Evolutionary conservation across 1,140 invertebrate genomes (phyloP).

Genomic region (Palaemon carinicauda): DNA sequence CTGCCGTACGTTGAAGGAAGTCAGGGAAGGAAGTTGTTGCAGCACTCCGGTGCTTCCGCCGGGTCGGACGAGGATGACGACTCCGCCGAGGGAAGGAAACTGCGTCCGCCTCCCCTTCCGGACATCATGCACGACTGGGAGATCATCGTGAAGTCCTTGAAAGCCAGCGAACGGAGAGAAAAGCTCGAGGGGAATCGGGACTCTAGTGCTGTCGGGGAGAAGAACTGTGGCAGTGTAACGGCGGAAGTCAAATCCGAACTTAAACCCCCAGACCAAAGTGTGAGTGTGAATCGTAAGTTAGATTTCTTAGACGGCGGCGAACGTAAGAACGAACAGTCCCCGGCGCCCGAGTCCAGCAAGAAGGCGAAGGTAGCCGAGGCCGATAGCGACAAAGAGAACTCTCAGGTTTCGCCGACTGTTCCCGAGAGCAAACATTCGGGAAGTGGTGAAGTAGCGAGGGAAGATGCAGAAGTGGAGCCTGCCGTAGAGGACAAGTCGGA

Average conservation of each 20-base stretch:
- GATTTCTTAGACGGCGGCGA: slow-evolving; percentile 2
- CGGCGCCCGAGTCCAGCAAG: neutral
- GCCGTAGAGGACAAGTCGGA: neutral
- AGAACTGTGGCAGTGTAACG: neutral
- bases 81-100: slow-evolving; percentile 19
- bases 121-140: slow-evolving; percentile 52
- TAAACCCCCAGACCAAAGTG: slow-evolving; percentile 4
- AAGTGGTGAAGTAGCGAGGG: too few relatives aligned
- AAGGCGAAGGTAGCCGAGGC: slow-evolving; percentile 17
- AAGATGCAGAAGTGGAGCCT: too few relatives aligned
- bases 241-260: neutral
- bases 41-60: neutral
- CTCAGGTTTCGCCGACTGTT: neutral
- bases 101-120: neutral
- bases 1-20: slow-evolving; percentile 12
- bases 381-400: slow-evolving; percentile 39
- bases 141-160: slow-evolving; percentile 45
- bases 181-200: slow-evolving; percentile 23
- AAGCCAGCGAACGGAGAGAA: slow-evolving; percentile 42
- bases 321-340: neutral
- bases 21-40: slow-evolving; percentile 3
- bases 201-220: neutral
- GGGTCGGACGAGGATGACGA: slow-evolving; percentile 28
- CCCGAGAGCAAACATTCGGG: too few relatives aligned
- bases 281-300: slow-evolving; percentile 16